These are phyloP conservation scores for human (Homo sapiens) DNA, from an alignment of 2,113 vertebrate species.

Conservation along the genomic window DNA sequence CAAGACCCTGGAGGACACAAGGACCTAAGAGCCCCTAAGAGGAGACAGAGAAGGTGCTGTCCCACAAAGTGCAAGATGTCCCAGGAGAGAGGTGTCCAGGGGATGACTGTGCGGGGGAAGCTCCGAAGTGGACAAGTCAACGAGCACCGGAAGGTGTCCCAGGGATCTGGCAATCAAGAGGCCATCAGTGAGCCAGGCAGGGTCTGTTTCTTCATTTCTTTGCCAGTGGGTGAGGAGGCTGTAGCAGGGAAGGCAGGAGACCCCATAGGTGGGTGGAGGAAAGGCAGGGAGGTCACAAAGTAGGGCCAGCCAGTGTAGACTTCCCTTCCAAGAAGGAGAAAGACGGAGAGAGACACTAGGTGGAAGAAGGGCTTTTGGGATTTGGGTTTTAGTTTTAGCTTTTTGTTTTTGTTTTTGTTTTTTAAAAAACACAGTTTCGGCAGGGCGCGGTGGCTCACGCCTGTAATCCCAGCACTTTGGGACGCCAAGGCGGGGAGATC, in stretches of 20 bases:
- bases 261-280: background rate
- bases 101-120: accelerated
- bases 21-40: background rate
- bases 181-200: background rate
- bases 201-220: background rate
- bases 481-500: no score
- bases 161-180: background rate
- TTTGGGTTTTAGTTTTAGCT: background rate
- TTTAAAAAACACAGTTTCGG: background rate
- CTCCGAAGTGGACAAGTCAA: background rate
- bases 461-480: background rate
- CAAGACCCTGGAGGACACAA: no score
- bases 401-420: background rate
- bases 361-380: background rate
- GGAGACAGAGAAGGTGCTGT: background rate
- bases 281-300: background rate
- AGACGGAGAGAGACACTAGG: background rate
- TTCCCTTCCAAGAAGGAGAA: background rate
- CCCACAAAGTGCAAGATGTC: background rate
- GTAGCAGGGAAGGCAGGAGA: background rate
- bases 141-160: background rate
- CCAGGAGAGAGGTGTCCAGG: background rate
- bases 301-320: no score
- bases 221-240: background rate
- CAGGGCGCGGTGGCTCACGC: background rate